Evolutionary conservation across 2,797 vertebrate genomes (phyloP), one percentile per base, ranked within the genome.

Genomic region (Picus viridis): DNA sequence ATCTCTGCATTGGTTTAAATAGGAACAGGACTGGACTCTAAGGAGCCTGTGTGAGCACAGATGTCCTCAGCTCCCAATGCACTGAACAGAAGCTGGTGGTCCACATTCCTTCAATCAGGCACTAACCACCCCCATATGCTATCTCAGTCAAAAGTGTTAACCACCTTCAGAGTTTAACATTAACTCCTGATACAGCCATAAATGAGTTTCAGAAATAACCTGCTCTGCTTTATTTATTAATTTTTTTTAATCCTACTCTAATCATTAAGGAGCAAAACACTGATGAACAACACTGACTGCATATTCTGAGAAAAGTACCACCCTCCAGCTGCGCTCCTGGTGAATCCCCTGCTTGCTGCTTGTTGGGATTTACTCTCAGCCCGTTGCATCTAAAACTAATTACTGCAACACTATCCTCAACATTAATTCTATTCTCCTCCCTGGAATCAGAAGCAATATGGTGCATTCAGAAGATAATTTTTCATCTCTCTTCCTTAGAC

Each of bases 341-440:
- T 96, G 83, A 84, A 91, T 90, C 75, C 89, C 83, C 85, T 89
- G 81, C 92, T 94, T 92, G 73, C 69, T 93, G 87, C 86, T 95
- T 87, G 75, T 75, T 95, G 95, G 87, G 92, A 96, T 94, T 89
- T 86, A 94, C 91, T 90, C 88, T 73, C 93, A 89, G 67, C 76
- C 62, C 47, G 5, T 88, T 94, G 86, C 64, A 61, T 89, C 71
- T 82, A 79, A 96, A 96, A 85, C 57, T 90, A 92, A 92, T 83
- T 89, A 95, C 89, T 78, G 70, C 83, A 94, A 92, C 65, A 77
- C 56, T 49, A 90, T 58, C 80, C 72, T 64, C 80, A 56, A 88
- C 34, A 94, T 94, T 91, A 95, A 94, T 91, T 95, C 91, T 34
- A 83, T 85, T 79, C 86, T 88, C 54, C 75, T 79, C 90, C 84